Percentiles rank a stretch among this genome's conserved stretches.
Conservation (phyloP, 2,888 invertebrate genomes). For the Eupsilia transversa region DNA sequence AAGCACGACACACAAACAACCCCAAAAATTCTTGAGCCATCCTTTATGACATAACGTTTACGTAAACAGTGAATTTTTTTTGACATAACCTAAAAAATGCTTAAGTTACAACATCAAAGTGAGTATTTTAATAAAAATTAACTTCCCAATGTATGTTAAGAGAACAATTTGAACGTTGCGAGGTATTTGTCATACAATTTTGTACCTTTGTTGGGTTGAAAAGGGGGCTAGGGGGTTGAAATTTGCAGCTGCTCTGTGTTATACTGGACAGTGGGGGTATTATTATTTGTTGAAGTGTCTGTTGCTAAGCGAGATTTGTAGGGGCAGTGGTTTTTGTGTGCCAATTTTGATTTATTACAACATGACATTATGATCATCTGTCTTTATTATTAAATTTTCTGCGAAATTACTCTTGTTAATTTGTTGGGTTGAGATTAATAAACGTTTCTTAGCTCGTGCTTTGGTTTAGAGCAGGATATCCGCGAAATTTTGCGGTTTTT, state of each 20-base stretch:
- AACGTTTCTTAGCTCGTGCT: not conserved
- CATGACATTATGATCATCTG: too few species aligned
- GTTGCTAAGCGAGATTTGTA: conserved; percentile 24
- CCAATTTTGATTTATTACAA: conserved; percentile 21
- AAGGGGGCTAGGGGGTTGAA: conserved; percentile 38
- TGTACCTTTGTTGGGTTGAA: conserved; percentile 50
- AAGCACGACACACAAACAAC: not conserved
- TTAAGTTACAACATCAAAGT: conserved; percentile 53
- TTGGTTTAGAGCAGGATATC: too few species aligned
- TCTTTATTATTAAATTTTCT: not conserved
- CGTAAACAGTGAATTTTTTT: conserved; percentile 11
- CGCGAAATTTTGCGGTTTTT: too few species aligned
- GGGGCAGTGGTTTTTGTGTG: conserved; percentile 16
- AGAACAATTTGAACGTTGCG: conserved; percentile 49
- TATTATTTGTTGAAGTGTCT: conserved; percentile 24
- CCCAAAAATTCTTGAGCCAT: conserved; percentile 35
- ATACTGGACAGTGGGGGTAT: conserved; percentile 16
- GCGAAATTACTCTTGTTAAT: not conserved
- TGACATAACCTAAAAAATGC: conserved; percentile 45
- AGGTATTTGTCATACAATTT: conserved; percentile 53
- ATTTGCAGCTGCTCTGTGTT: conserved; percentile 47
- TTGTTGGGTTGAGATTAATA: not conserved
- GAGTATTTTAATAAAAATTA: conserved; percentile 64
- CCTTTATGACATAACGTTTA: conserved; percentile 24
- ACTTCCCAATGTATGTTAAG: conserved; percentile 47